Conservation (phyloP, 2,113 vertebrate genomes). For the Siniperca knerii region DNA sequence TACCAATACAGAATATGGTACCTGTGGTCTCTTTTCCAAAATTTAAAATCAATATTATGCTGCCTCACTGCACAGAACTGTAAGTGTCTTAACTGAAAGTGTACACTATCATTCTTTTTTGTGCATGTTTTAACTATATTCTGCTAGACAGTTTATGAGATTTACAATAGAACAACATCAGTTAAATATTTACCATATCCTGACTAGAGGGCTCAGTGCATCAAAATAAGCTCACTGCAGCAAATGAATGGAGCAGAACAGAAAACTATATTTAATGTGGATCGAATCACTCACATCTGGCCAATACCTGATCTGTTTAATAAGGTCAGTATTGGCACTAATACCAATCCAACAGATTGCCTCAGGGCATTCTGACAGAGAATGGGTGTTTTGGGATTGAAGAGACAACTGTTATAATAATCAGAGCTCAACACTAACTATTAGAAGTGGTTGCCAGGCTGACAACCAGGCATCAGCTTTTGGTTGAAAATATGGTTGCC, state of each 20-base stretch:
- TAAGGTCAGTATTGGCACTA: not conserved
- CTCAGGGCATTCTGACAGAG: not conserved
- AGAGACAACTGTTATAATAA: not conserved
- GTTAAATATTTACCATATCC: not conserved
- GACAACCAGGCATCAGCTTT: too few relatives aligned
- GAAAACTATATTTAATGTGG: constrained; percentile 5
- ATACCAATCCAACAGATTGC: not conserved
- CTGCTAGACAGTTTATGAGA: not conserved
- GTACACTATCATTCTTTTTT: not conserved
- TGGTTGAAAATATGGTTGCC: too few relatives aligned
- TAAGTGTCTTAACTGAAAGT: not conserved
- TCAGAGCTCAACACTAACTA: too few relatives aligned
- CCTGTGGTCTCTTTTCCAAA: not conserved
- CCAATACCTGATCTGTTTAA: not conserved
- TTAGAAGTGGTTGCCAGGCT: too few relatives aligned
- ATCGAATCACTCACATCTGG: not conserved
- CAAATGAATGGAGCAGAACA: constrained; percentile 9
- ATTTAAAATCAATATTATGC: not conserved
- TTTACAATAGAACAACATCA: not conserved
- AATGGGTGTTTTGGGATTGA: not conserved
- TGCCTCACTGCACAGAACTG: not conserved
- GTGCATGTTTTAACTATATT: not conserved
- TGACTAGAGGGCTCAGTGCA: not conserved
- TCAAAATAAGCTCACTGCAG: constrained; percentile 4
- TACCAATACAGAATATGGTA: not conserved